Evolutionary conservation across 2,888 invertebrate genomes (phyloP).

Genomic region (Nipponacmea schrenckii): DNA sequence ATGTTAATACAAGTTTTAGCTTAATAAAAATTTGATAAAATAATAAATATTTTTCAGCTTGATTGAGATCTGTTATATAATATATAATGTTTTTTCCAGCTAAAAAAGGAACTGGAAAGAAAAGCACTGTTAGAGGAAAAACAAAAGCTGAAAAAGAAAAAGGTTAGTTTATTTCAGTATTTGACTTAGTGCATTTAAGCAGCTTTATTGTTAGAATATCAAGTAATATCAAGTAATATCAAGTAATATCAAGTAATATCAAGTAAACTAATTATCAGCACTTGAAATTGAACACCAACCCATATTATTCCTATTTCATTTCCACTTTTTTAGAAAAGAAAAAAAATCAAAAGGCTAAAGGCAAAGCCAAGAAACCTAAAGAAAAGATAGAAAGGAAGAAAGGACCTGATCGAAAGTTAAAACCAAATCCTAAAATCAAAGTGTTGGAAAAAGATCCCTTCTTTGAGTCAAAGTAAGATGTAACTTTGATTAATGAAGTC

Average conservation of each 20-base stretch:
- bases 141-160: slow-evolving; percentile 17
- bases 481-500: too few relatives aligned
- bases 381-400: slow-evolving; percentile 42
- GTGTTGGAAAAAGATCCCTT: slow-evolving; percentile 67
- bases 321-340: slow-evolving; percentile 21
- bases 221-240: too few relatives aligned
- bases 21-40: neutral
- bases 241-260: too few relatives aligned
- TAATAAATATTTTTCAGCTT: too few relatives aligned
- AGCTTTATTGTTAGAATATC: slow-evolving; percentile 13
- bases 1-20: neutral
- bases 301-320: neutral
- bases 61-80: neutral
- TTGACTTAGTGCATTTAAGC: neutral
- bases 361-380: slow-evolving; percentile 35
- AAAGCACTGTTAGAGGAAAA: slow-evolving; percentile 11
- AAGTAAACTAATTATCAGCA: too few relatives aligned
- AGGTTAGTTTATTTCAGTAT: slow-evolving; percentile 10
- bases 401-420: slow-evolving; percentile 57
- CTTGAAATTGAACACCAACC: neutral
- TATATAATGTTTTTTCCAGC: neutral
- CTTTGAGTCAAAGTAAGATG: slow-evolving; percentile 66
- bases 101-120: slow-evolving; percentile 11
- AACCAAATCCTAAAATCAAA: slow-evolving; percentile 65
- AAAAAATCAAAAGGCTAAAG: slow-evolving; percentile 28